Conservation (phyloP, 2,113 vertebrate species). For the Hystrix brachyura region DNA sequence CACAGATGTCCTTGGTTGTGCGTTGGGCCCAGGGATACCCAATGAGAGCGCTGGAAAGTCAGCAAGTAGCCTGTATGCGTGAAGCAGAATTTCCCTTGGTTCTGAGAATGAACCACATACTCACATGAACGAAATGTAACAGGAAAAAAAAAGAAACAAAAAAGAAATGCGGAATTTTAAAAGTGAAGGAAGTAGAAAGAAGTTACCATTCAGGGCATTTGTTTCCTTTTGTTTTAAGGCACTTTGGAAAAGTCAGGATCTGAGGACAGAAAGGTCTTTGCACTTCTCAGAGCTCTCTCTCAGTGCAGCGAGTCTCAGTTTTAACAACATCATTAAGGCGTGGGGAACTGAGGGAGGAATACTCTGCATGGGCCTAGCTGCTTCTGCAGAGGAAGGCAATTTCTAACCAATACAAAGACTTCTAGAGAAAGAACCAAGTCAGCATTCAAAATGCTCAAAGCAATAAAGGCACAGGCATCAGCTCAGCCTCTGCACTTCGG, state of each 20-base stretch:
- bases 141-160: neutral
- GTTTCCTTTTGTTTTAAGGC: slow-evolving; percentile 83
- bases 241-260: slow-evolving; percentile 75
- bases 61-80: neutral
- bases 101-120: slow-evolving; percentile 51
- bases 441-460: slow-evolving; percentile 35
- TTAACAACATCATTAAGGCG: slow-evolving; percentile 46
- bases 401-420: slow-evolving; percentile 58
- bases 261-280: slow-evolving; percentile 28
- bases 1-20: neutral
- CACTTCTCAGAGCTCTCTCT: neutral
- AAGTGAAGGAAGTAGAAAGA: slow-evolving; percentile 51
- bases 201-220: slow-evolving; percentile 50
- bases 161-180: neutral
- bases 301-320: neutral
- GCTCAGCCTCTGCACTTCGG: neutral
- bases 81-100: slow-evolving; percentile 43
- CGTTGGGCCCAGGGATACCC: neutral
- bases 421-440: slow-evolving; percentile 34
- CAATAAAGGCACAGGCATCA: slow-evolving; percentile 44
- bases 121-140: slow-evolving; percentile 62
- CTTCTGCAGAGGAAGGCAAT: slow-evolving; percentile 55
- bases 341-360: neutral
- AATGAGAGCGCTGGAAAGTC: neutral
- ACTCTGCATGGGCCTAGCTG: slow-evolving; percentile 58